phyloP scores from a whole-genome alignment of 2,113 vertebrate species.

The Nyctereutes procyonoides region DNA sequence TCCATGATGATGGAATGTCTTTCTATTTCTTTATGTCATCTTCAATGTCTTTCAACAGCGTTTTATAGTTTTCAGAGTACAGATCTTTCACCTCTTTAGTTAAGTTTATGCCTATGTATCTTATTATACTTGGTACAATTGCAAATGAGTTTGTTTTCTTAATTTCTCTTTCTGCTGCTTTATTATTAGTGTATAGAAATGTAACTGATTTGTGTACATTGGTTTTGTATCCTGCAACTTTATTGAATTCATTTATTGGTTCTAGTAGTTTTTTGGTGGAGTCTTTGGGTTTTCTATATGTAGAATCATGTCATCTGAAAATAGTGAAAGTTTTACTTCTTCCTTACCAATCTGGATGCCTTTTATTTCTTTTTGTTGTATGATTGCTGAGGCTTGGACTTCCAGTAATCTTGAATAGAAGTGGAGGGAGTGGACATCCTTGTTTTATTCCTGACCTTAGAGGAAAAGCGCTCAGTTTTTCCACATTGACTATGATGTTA shows the following conservation, averaged over 20 bases:
- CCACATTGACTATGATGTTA: not conserved
- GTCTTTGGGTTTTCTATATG: not conserved
- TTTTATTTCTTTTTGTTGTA: not conserved
- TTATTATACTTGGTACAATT: not conserved
- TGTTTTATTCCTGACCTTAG: not conserved
- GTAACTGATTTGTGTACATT: not conserved
- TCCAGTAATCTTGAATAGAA: not conserved
- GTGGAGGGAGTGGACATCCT: not conserved
- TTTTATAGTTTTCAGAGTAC: not conserved
- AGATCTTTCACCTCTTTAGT: not conserved
- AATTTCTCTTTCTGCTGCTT: not conserved
- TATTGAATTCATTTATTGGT: not conserved
- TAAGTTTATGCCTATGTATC: not conserved
- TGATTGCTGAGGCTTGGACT: not conserved
- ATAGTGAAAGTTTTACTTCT: not conserved
- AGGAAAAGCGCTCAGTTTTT: not conserved
- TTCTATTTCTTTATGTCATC: not conserved
- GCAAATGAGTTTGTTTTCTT: not conserved
- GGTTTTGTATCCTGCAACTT: not conserved
- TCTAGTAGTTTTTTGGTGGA: not conserved
- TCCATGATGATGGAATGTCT: not conserved
- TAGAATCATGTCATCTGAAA: not conserved
- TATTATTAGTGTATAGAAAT: not conserved
- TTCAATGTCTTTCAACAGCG: not conserved
- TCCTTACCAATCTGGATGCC: not conserved